These are phyloP conservation scores for Nipponacmea schrenckii DNA, from an alignment of 2,888 invertebrate species.

Conservation along the genomic window DNA sequence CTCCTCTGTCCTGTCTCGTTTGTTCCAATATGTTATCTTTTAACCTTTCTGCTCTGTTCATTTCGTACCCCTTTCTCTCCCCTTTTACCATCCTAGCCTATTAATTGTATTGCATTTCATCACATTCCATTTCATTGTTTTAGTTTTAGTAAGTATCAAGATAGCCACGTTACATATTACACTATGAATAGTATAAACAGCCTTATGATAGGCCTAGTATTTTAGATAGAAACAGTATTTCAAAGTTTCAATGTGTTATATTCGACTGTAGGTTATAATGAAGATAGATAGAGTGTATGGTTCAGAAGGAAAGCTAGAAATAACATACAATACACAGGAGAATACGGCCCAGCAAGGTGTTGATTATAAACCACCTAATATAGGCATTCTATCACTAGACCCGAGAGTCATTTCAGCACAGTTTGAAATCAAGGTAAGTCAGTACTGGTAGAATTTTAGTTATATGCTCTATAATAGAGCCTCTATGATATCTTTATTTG, in stretches of 20 bases:
- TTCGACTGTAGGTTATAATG: conserved; percentile 48
- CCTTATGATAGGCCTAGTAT: too few species aligned
- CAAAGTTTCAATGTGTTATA: not conserved
- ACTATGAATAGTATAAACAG: too few species aligned
- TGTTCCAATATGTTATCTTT: not conserved
- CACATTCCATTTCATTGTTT: too few species aligned
- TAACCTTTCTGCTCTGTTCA: too few species aligned
- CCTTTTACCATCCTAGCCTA: too few species aligned
- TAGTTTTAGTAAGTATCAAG: too few species aligned
- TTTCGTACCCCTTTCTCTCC: too few species aligned
- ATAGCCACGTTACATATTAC: too few species aligned
- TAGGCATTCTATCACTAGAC: conserved; percentile 51
- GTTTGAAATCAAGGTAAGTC: conserved; percentile 46
- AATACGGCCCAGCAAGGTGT: conserved; percentile 47
- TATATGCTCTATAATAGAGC: not conserved
- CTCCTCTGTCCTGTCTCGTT: not conserved
- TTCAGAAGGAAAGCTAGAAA: conserved; percentile 52
- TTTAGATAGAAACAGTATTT: too few species aligned
- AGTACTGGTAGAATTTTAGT: too few species aligned
- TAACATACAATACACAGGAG: conserved; percentile 49
- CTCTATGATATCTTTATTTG: too few species aligned
- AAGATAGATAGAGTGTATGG: conserved; percentile 59
- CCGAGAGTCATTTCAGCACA: conserved; percentile 44
- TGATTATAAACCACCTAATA: conserved; percentile 43
- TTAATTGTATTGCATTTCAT: too few species aligned